These are phyloP conservation scores for Aquatica leii DNA, from an alignment of 2,888 invertebrate genomes.

Conservation along the genomic window DNA sequence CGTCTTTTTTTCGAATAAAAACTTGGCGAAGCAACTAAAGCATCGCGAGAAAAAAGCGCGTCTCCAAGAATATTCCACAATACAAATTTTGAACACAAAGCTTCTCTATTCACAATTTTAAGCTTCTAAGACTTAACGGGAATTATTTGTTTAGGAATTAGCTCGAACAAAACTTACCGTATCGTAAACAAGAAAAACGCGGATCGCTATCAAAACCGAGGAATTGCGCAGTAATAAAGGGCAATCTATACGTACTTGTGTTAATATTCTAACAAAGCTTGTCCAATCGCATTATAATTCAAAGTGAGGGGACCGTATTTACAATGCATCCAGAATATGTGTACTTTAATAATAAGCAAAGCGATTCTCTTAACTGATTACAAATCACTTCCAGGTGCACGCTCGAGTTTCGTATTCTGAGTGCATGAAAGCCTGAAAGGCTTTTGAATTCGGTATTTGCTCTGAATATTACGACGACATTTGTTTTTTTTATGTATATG, in stretches of 20 bases:
- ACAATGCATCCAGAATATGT: conserved; percentile 17
- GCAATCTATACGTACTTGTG: conserved; percentile 11
- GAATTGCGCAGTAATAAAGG: no score
- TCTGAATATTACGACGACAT: conserved; percentile 18
- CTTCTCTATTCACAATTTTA: no score
- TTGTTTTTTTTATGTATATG: not conserved
- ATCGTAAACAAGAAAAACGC: no score
- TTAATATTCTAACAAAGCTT: conserved; percentile 25
- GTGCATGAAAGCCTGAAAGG: conserved; percentile 22
- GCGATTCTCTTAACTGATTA: conserved; percentile 37
- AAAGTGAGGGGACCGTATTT: conserved; percentile 18
- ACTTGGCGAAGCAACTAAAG: no score
- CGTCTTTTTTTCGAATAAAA: no score
- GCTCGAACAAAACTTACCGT: no score
- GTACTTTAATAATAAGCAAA: conserved; percentile 23
- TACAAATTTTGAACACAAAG: no score
- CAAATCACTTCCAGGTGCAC: conserved; percentile 38
- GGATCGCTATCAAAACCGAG: no score
- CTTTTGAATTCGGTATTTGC: conserved; percentile 25
- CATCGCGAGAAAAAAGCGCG: no score
- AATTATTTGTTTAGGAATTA: no score
- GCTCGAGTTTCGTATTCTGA: conserved; percentile 16
- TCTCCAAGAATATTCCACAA: no score
- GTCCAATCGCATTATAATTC: conserved; percentile 27
- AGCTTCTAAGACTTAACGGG: no score